phyloP scores from a whole-genome alignment of 1,140 invertebrate species.

The Helicoverpa zea region DNA sequence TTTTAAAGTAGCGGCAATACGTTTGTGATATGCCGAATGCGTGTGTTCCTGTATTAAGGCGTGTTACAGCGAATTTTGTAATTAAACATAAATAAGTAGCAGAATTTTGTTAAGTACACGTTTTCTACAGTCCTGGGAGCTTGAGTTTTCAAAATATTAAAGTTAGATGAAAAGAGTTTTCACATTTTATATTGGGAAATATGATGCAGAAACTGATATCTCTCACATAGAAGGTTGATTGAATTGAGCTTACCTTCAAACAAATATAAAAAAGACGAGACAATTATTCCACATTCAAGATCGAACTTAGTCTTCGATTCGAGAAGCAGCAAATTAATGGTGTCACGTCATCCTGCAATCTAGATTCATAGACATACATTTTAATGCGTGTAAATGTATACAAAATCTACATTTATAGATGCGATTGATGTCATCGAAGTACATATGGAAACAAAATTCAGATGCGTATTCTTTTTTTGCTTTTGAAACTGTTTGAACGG shows the following conservation, averaged over 20 bases:
- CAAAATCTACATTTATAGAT: slow-evolving; percentile 61
- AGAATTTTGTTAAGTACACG: no score
- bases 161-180: neutral
- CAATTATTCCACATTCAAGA: no score
- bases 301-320: no score
- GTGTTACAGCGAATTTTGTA: neutral
- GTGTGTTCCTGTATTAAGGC: slow-evolving; percentile 22
- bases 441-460: slow-evolving; percentile 47
- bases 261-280: no score
- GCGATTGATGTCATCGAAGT: slow-evolving; percentile 70
- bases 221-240: no score
- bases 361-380: slow-evolving; percentile 31
- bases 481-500: slow-evolving; percentile 37
- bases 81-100: neutral
- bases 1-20: slow-evolving; percentile 62
- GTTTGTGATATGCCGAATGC: slow-evolving; percentile 53
- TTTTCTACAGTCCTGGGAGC: no score
- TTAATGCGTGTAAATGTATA: slow-evolving; percentile 51
- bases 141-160: no score
- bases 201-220: no score
- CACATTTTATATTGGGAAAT: no score
- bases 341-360: slow-evolving; percentile 47
- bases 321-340: slow-evolving; percentile 31
- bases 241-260: no score
- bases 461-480: slow-evolving; percentile 9